Conservation (phyloP, 92 coral and sea anemone genomes). For the Scolanthus callimorphus region DNA sequence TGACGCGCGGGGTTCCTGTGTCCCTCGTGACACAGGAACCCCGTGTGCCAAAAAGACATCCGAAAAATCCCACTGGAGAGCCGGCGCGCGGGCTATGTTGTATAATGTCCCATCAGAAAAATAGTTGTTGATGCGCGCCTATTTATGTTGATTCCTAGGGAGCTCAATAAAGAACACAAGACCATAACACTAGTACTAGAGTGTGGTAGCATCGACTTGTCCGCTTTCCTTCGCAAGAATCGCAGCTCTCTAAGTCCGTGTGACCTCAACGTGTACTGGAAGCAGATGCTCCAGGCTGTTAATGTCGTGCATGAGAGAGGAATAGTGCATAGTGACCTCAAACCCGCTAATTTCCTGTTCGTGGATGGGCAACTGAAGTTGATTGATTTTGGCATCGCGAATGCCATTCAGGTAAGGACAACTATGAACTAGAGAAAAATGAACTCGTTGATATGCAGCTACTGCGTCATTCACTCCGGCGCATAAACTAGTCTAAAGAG, state of each 20-base stretch:
- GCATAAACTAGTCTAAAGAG: too few species aligned
- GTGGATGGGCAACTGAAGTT: slow-evolving; percentile 89
- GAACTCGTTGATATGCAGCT: too few species aligned
- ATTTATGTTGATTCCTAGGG: slow-evolving; percentile 69
- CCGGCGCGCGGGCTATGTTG: too few species aligned
- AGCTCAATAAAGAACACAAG: slow-evolving; percentile 68
- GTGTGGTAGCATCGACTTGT: slow-evolving; percentile 89
- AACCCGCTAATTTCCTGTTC: slow-evolving; percentile 96
- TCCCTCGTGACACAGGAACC: too few species aligned
- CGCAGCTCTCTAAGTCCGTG: slow-evolving; percentile 67
- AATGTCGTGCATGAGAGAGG: slow-evolving; percentile 84
- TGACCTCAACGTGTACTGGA: slow-evolving; percentile 79
- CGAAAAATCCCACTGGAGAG: too few species aligned
- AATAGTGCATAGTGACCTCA: slow-evolving; percentile 89
- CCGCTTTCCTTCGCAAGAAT: slow-evolving; percentile 80
- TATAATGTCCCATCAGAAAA: too few species aligned
- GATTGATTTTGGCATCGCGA: slow-evolving; percentile 97
- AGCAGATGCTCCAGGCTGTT: slow-evolving; percentile 93
- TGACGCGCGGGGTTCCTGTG: too few species aligned
- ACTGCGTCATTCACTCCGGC: too few species aligned
- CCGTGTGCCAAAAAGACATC: too few species aligned
- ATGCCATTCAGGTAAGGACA: slow-evolving; percentile 92
- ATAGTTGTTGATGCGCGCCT: too few species aligned
- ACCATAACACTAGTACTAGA: slow-evolving; percentile 83
- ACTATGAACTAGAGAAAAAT: too few species aligned